These are phyloP conservation scores for Empis livida DNA, from an alignment of 2,888 invertebrate species.

Conservation along the genomic window DNA sequence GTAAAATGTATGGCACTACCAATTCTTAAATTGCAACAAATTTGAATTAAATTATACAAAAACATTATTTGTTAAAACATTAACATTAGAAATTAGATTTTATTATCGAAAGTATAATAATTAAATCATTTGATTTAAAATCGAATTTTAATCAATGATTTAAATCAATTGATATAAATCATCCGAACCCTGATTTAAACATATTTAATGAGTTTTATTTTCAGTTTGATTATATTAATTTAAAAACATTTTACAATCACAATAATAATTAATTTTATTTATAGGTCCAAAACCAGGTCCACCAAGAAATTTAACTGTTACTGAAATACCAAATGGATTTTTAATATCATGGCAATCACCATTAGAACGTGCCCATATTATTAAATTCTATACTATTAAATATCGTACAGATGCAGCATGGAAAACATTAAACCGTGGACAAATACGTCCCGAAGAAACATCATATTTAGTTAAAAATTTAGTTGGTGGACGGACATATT, in stretches of 20 bases:
- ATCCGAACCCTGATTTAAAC: too few species aligned
- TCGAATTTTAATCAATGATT: too few species aligned
- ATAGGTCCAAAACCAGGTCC: constrained; percentile 84
- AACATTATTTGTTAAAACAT: too few species aligned
- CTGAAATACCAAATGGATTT: constrained; percentile 80
- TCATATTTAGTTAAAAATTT: constrained; percentile 87
- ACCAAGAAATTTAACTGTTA: constrained; percentile 80
- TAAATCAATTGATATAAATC: too few species aligned
- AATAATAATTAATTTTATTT: constrained; percentile 1
- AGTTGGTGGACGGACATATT: constrained; percentile 81
- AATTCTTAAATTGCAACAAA: too few species aligned
- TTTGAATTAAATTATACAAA: too few species aligned
- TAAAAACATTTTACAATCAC: not conserved
- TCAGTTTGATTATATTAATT: too few species aligned
- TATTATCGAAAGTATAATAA: too few species aligned
- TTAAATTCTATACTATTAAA: constrained; percentile 84
- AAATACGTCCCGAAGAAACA: constrained; percentile 79
- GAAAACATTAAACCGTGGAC: constrained; percentile 78
- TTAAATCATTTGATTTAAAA: too few species aligned
- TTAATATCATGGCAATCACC: constrained; percentile 84
- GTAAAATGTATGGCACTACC: too few species aligned
- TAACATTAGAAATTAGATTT: too few species aligned
- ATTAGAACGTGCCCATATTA: constrained; percentile 62
- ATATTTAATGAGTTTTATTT: too few species aligned
- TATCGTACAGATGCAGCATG: constrained; percentile 81